Percentiles rank a stretch among this genome's conserved stretches.
phyloP scores from a whole-genome alignment of 2,113 vertebrate species.

The Psilopogon haemacephalus region DNA sequence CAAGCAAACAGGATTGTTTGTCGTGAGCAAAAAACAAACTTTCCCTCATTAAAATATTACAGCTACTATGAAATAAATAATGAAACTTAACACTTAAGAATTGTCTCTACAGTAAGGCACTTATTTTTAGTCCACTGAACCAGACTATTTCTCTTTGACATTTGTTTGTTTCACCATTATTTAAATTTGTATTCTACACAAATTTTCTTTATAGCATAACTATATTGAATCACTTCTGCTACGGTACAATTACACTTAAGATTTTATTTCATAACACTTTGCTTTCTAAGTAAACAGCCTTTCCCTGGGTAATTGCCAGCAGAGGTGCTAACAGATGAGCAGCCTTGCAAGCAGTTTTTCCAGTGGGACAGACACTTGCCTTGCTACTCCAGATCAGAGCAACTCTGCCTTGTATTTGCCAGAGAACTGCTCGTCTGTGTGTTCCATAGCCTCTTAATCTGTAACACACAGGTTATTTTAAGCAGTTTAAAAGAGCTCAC shows the following conservation, averaged over 20 bases:
- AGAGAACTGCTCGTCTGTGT: neutral
- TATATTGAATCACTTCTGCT: neutral
- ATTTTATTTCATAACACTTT: neutral
- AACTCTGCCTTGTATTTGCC: neutral
- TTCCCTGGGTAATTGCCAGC: neutral
- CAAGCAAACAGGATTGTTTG: neutral
- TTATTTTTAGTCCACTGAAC: neutral
- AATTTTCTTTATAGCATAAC: neutral
- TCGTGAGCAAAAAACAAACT: neutral
- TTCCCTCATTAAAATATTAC: neutral
- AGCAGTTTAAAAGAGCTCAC: conserved; percentile 29
- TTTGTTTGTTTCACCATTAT: neutral
- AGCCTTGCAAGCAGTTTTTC: neutral
- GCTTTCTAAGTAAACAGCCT: neutral
- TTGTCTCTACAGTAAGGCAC: neutral
- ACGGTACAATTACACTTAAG: neutral
- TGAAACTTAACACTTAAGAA: neutral
- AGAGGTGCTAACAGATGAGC: conserved; percentile 13
- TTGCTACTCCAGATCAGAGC: neutral
- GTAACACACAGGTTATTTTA: neutral
- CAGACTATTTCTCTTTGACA: neutral
- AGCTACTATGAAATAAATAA: neutral
- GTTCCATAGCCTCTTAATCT: conserved; percentile 11
- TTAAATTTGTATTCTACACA: neutral
- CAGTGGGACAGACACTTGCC: neutral